Conservation (phyloP, 1,140 invertebrate genomes). For the Akabosia matsudoensis region DNA sequence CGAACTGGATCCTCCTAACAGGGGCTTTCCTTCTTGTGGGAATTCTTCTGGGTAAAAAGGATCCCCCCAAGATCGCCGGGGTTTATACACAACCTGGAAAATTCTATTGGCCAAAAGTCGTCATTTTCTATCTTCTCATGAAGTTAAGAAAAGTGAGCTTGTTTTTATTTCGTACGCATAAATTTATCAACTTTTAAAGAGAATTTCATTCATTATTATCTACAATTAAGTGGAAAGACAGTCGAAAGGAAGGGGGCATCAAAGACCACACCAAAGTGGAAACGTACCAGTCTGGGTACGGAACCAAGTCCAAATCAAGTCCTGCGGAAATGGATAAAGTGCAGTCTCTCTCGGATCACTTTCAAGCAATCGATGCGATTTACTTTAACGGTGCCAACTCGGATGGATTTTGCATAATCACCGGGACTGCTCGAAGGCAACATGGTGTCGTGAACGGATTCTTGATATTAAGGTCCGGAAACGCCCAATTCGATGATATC, state of each 20-base stretch:
- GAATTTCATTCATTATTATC: not conserved
- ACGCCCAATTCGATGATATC: not conserved
- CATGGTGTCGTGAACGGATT: conserved; percentile 52
- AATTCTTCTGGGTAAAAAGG: conserved; percentile 20
- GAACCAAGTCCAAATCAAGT: conserved; percentile 53
- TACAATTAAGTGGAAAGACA: conserved; percentile 42
- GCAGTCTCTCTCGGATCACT: conserved; percentile 59
- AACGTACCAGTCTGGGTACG: conserved; percentile 52
- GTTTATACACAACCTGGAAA: conserved; percentile 61
- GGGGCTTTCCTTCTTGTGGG: conserved; percentile 8
- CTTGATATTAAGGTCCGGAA: conserved; percentile 49
- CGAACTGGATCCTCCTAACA: conserved; percentile 9
- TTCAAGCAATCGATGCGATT: conserved; percentile 62
- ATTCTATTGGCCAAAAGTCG: conserved; percentile 64
- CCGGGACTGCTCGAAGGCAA: conserved; percentile 54
- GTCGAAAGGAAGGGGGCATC: not conserved
- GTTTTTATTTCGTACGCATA: no score
- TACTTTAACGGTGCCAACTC: conserved; percentile 61
- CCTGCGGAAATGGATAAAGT: conserved; percentile 59
- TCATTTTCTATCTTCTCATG: conserved; percentile 57
- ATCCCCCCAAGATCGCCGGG: conserved; percentile 57
- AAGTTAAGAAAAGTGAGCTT: conserved; percentile 56
- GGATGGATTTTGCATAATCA: conserved; percentile 55
- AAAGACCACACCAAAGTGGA: conserved; percentile 43
- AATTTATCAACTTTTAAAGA: no score